Evolutionary conservation across 1,140 invertebrate species (phyloP).

Genomic region (Drosophila neocordata): DNA sequence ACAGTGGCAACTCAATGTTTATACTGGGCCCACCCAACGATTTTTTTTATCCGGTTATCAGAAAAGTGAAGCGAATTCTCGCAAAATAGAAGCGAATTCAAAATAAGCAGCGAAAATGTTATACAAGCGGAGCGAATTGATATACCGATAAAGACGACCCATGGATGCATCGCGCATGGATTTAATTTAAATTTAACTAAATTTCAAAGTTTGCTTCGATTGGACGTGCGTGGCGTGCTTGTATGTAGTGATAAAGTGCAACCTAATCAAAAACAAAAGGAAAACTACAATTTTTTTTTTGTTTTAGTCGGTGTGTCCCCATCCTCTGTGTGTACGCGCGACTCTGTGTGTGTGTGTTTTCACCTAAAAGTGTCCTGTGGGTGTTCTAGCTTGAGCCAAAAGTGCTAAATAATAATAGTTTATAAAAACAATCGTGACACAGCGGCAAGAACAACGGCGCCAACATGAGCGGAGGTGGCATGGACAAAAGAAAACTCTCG

Average conservation of each 20-base stretch:
- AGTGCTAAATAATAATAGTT: constrained; percentile 49
- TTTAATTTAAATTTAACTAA: constrained; percentile 6
- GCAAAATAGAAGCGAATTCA: neutral
- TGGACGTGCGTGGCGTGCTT: constrained; percentile 1
- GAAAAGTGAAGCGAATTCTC: neutral
- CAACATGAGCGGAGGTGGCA: constrained; percentile 82
- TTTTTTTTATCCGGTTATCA: neutral
- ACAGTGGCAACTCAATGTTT: neutral
- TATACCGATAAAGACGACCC: constrained; percentile 6
- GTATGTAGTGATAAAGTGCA: constrained; percentile 4
- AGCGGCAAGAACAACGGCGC: constrained; percentile 36
- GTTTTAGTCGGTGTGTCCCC: neutral
- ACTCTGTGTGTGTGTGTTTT: constrained; percentile 44
- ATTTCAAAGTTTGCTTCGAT: constrained; percentile 2
- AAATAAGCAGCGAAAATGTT: neutral
- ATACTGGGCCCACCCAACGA: too few relatives aligned
- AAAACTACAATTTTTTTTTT: constrained; percentile 1
- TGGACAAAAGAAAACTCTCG: constrained; percentile 85
- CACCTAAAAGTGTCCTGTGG: constrained; percentile 35
- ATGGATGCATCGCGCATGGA: neutral
- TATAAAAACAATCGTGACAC: constrained; percentile 39
- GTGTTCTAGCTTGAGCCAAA: constrained; percentile 45
- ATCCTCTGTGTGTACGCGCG: constrained; percentile 23
- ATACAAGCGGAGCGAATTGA: neutral
- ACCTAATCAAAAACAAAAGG: constrained; percentile 24